Conservation (phyloP, 2,888 invertebrate genomes). For the Chydorus sphaericus region DNA sequence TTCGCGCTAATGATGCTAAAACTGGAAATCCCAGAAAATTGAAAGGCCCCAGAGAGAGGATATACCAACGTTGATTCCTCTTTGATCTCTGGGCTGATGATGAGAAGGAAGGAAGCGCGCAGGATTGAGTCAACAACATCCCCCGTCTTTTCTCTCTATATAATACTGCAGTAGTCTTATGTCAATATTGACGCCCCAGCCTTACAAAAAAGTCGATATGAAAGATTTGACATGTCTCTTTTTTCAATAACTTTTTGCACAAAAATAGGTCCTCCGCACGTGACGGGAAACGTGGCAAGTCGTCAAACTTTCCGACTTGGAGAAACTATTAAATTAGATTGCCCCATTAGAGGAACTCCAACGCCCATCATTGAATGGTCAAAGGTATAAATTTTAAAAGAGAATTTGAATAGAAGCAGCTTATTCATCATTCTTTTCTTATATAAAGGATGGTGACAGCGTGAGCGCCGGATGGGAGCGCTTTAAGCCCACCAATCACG, state of each 20-base stretch:
- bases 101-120: too few species aligned
- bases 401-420: too few species aligned
- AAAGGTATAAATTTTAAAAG: slow-evolving; percentile 13
- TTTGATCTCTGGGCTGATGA: too few species aligned
- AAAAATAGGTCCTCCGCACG: slow-evolving; percentile 14
- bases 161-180: neutral
- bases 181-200: neutral
- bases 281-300: slow-evolving; percentile 4
- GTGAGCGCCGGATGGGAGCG: slow-evolving; percentile 15
- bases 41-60: too few species aligned
- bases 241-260: too few species aligned
- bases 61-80: too few species aligned
- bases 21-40: too few species aligned
- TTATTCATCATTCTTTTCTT: neutral
- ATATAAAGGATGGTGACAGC: slow-evolving; percentile 13
- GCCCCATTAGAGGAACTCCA: slow-evolving; percentile 13
- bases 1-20: too few species aligned
- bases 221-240: neutral
- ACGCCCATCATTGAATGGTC: slow-evolving; percentile 15
- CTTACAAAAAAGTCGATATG: neutral
- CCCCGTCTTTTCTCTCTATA: too few species aligned
- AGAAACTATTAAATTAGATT: slow-evolving; percentile 12
- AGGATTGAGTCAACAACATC: too few species aligned
- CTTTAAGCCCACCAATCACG: slow-evolving; percentile 11
- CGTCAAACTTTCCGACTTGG: slow-evolving; percentile 10